A percentile compares a stretch with the other conserved stretches of the same genome.
phyloP scores from a whole-genome alignment of 2,113 vertebrate species.

The Sinocyclocheilus rhinocerous region DNA sequence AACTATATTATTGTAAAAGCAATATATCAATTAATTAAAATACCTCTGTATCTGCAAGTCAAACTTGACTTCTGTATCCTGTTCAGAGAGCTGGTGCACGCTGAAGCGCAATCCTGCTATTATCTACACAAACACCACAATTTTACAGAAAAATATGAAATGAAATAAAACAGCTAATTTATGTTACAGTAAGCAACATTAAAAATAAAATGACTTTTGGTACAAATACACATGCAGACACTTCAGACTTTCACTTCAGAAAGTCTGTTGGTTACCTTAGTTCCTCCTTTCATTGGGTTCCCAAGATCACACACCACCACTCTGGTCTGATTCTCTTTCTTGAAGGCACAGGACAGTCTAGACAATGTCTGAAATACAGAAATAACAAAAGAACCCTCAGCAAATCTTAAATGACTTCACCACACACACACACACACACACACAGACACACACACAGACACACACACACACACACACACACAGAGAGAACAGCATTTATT shows the following conservation, averaged over 20 bases:
- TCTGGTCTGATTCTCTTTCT: slow-evolving; percentile 92
- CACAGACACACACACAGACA: no score
- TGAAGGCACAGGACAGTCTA: slow-evolving; percentile 91
- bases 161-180: background rate
- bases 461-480: no score
- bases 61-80: slow-evolving; percentile 92
- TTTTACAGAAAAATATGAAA: background rate
- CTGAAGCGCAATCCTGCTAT: slow-evolving; percentile 89
- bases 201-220: background rate
- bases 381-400: background rate
- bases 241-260: background rate
- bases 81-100: slow-evolving; percentile 92
- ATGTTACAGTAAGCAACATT: background rate
- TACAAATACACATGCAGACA: background rate
- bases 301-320: slow-evolving; percentile 96
- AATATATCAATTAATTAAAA: background rate
- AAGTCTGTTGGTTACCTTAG: slow-evolving; percentile 76
- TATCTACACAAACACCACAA: slow-evolving; percentile 72
- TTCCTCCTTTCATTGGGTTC: slow-evolving; percentile 97
- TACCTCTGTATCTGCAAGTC: slow-evolving; percentile 92
- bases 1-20: background rate
- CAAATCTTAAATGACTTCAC: background rate
- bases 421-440: no score
- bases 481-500: no score
- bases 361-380: slow-evolving; percentile 77